These are phyloP conservation scores for Heliornis fulica DNA, from an alignment of 2,113 vertebrate genomes.

Conservation along the genomic window DNA sequence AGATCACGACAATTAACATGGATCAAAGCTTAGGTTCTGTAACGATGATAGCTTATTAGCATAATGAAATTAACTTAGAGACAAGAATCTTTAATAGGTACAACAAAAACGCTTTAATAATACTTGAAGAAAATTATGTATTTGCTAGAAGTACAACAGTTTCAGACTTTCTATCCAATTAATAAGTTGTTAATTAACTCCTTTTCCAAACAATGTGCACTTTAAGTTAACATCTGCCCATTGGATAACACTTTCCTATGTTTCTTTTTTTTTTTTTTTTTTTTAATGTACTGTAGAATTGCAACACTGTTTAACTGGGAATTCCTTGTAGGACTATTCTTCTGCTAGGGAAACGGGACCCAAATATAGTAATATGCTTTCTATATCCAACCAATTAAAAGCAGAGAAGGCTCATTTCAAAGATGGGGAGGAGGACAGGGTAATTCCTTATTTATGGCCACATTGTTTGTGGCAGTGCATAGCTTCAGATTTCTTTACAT, in stretches of 20 bases:
- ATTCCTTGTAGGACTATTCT: slow-evolving; percentile 50
- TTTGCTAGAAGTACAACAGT: slow-evolving; percentile 97
- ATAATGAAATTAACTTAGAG: slow-evolving; percentile 99
- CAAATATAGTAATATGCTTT: slow-evolving; percentile 44
- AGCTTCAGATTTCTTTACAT: background rate
- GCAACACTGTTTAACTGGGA: slow-evolving; percentile 42
- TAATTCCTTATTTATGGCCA: slow-evolving; percentile 42
- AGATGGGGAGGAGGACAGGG: slow-evolving; percentile 17
- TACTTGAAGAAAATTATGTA: slow-evolving; percentile 98
- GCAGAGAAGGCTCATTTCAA: slow-evolving; percentile 17
- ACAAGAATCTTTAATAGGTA: slow-evolving; percentile 99
- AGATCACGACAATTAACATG: slow-evolving; percentile 98
- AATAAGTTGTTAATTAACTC: slow-evolving; percentile 98
- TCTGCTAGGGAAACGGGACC: slow-evolving; percentile 33
- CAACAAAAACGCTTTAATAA: slow-evolving; percentile 97
- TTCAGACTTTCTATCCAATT: slow-evolving; percentile 97
- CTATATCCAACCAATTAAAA: slow-evolving; percentile 46
- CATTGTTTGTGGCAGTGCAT: background rate
- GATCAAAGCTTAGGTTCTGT: slow-evolving; percentile 99
- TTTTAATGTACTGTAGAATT: slow-evolving; percentile 24
- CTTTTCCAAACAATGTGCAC: slow-evolving; percentile 81
- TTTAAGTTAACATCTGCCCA: slow-evolving; percentile 83
- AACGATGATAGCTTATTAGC: slow-evolving; percentile 98
- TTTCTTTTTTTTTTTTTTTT: background rate
- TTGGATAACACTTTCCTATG: slow-evolving; percentile 73